Conservation (phyloP, 2,113 vertebrate genomes). For the Diphyllodes magnificus region DNA sequence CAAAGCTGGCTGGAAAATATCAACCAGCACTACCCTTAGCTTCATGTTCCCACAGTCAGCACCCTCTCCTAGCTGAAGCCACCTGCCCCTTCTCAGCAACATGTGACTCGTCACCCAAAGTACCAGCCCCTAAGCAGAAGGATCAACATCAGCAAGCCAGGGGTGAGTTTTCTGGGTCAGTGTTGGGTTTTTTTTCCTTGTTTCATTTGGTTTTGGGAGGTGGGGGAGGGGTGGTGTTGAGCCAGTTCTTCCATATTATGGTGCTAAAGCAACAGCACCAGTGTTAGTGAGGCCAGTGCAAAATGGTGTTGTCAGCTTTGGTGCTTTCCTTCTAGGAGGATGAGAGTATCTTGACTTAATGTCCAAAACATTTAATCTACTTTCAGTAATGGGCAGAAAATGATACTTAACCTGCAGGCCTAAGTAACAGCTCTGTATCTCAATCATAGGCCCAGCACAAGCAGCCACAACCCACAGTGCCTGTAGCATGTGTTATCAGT, state of each 20-base stretch:
- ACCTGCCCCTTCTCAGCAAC: background rate
- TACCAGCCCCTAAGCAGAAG: background rate
- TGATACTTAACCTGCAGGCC: background rate
- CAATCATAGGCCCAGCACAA: background rate
- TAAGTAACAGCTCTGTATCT: background rate
- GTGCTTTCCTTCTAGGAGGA: background rate
- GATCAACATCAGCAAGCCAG: background rate
- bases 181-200: background rate
- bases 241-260: background rate
- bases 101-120: background rate
- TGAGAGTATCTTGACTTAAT: background rate
- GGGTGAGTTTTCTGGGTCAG: accelerated
- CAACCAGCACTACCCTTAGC: background rate
- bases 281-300: background rate
- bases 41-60: background rate
- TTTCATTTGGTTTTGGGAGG: accelerated
- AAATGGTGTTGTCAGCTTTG: background rate
- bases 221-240: background rate
- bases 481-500: background rate
- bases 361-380: background rate
- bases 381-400: background rate
- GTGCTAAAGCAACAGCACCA: background rate
- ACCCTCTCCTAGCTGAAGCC: background rate
- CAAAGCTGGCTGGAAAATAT: background rate
- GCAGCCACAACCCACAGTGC: background rate